Percentiles rank a stretch among this genome's conserved stretches.
Conservation (phyloP, 2,888 invertebrate genomes). For the Volucella inflata region DNA sequence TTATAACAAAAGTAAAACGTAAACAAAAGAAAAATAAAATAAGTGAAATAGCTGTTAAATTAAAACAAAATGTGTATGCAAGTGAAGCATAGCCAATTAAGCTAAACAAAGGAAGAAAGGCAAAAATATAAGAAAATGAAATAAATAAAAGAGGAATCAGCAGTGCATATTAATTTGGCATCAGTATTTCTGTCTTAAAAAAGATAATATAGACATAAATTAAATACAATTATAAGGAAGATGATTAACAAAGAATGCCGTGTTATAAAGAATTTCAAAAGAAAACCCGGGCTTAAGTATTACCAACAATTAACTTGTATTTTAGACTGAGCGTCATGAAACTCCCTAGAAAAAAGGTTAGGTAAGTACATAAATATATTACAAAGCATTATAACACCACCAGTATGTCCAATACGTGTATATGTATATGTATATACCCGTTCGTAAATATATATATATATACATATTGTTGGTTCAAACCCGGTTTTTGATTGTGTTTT, state of each 20-base stretch:
- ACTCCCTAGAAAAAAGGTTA: too few relatives aligned
- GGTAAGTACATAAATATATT: too few relatives aligned
- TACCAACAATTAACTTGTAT: conserved; percentile 1
- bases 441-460: too few relatives aligned
- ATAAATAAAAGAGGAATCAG: conserved; percentile 24
- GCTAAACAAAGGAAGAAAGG: conserved; percentile 11
- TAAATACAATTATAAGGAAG: conserved; percentile 38
- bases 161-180: conserved; percentile 33
- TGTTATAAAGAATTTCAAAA: not conserved
- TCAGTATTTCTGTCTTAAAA: conserved; percentile 18
- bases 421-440: too few relatives aligned
- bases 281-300: not conserved
- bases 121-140: conserved; percentile 19
- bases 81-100: conserved; percentile 40
- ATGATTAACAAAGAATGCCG: not conserved
- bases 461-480: too few relatives aligned
- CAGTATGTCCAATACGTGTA: too few relatives aligned
- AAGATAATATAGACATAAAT: conserved; percentile 35
- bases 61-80: not conserved
- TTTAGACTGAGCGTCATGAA: too few relatives aligned
- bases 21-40: conserved; percentile 20
- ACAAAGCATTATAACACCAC: too few relatives aligned
- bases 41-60: conserved; percentile 6
- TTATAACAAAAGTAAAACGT: not conserved
- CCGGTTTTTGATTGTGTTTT: too few relatives aligned